Percentiles rank a stretch among this genome's conserved stretches.
These are phyloP conservation scores for Calliphora vicina DNA, from an alignment of 1,140 invertebrate genomes.

Conservation along the genomic window DNA sequence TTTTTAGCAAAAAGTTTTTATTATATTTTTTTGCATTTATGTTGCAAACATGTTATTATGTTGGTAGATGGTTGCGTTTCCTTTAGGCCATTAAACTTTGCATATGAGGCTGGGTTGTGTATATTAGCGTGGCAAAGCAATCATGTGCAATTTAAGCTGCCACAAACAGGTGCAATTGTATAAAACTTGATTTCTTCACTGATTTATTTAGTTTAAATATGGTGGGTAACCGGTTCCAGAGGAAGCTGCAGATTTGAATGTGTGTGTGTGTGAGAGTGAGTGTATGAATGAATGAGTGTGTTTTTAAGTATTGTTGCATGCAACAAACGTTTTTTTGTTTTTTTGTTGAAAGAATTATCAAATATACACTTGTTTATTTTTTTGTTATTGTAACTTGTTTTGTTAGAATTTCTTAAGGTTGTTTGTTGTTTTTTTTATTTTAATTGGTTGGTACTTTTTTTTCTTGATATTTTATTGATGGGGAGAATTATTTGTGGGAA, in stretches of 20 bases:
- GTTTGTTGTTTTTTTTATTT: background rate
- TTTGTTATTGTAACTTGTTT: background rate
- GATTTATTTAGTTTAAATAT: constrained; percentile 14
- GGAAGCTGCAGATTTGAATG: constrained; percentile 1
- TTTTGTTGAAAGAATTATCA: background rate
- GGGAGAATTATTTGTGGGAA: background rate
- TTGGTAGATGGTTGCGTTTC: background rate
- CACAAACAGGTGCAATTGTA: constrained; percentile 27
- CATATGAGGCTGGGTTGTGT: background rate
- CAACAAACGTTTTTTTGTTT: background rate
- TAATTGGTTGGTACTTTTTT: background rate
- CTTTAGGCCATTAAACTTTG: constrained; percentile 32
- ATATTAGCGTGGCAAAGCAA: background rate
- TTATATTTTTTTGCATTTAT: background rate
- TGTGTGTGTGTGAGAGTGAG: background rate
- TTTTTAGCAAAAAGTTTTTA: too few relatives aligned
- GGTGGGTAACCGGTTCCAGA: constrained; percentile 18
- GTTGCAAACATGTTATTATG: constrained; percentile 6
- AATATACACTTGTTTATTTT: background rate
- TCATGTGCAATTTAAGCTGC: background rate
- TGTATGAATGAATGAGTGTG: background rate
- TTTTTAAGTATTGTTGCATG: background rate
- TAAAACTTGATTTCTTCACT: background rate
- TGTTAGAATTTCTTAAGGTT: background rate
- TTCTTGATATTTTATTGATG: background rate